Base-by-base conservation (phyloP, 2,113 vertebrate genomes). In the Nibea albiflora region DNA sequence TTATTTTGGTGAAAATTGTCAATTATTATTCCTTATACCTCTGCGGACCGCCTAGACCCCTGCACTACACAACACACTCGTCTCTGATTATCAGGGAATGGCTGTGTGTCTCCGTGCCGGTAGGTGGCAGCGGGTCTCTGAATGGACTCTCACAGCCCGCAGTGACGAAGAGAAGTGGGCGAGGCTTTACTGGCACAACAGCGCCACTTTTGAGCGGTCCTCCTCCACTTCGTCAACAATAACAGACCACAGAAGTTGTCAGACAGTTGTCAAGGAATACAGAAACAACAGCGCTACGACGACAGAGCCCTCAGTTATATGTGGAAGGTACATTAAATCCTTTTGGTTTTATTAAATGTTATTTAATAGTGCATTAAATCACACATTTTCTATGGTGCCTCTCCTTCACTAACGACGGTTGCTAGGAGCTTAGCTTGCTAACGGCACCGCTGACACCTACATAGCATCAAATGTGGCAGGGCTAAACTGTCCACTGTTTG, bases 171-270 rank as follows among this genome's bases (percentile, higher is more conserved):
- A 52, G 10, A 19, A 11, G 73, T 73, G 62, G 84, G 78, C 70
- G 73, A 0, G 78, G 69, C 22, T 47, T 69, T 1, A 1, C 42
- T 10, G 24, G 15, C 15, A n/a, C 79, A 28, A 63, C 84, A 84
- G 85, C 89, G 91, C 88, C 80, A 90, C 90, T 89, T 94, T 93
- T 89, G 79, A 93, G 86, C 81, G 17, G n/a, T 61, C 2, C n/a
- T 28, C 5, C 2, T 28, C 4, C 2, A 1, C 11, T 3, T 17
- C 22, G 5, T 14, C 3, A 56, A 75, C 57, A 80, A 62, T 5
- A 31, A 53, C 1, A 44, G 0, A 65, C 20, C 2, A 11, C 8
- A 44, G 5, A 74, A 63, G 76, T 68, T 46, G 12, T 20, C 1
- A 65, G 14, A 62, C 28, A 70, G 52, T 76, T 3, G 65, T 79